Evolutionary conservation across 2,113 vertebrate genomes (phyloP).

Genomic region (Silurus asotus): DNA sequence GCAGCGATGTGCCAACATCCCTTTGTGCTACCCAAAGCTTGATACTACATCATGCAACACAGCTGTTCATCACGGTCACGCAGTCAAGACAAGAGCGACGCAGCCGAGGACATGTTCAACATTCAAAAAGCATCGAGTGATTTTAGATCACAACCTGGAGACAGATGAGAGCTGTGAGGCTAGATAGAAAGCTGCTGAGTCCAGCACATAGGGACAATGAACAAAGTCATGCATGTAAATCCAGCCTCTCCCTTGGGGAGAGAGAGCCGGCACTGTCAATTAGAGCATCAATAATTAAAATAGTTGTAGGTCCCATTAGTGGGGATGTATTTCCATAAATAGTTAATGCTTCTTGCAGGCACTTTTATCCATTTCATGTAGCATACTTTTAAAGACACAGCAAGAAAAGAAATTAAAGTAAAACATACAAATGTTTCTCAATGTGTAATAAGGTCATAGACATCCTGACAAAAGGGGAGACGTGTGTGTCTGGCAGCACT

Average conservation of each 20-base stretch:
- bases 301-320: conserved; percentile 51
- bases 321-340: conserved; percentile 56
- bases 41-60: conserved; percentile 21
- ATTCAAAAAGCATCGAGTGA: conserved; percentile 14
- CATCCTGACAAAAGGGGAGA: neutral
- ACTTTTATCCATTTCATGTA: conserved; percentile 28
- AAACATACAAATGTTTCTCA: neutral
- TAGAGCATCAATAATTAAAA: conserved; percentile 61
- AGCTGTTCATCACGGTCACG: conserved; percentile 29
- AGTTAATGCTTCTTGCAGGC: conserved; percentile 50
- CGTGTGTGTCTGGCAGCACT: neutral
- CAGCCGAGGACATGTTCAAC: neutral
- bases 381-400: conserved; percentile 17
- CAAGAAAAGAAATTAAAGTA: neutral
- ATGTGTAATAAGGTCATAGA: neutral
- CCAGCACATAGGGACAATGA: conserved; percentile 17
- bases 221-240: conserved; percentile 54
- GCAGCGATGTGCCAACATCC: neutral
- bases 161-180: conserved; percentile 31
- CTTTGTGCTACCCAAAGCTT: neutral
- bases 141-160: conserved; percentile 7
- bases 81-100: neutral
- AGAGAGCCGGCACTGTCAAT: conserved; percentile 39
- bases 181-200: conserved; percentile 11
- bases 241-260: conserved; percentile 39